Evolutionary conservation across 1,140 invertebrate genomes (phyloP).

Genomic region (Antheraea mylitta): DNA sequence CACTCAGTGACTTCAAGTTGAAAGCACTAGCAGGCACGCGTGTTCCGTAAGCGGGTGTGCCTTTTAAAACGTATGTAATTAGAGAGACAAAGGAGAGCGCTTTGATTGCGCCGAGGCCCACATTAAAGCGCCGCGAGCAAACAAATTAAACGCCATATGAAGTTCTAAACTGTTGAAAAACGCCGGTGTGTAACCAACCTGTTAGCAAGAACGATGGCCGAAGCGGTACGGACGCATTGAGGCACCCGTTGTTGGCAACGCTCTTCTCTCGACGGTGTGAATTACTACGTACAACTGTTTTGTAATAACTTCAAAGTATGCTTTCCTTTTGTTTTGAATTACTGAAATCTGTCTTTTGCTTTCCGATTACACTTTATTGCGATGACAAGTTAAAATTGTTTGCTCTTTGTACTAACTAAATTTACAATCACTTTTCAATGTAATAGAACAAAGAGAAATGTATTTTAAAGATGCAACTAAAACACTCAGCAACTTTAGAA

Average conservation of each 20-base stretch:
- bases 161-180: constrained; percentile 55
- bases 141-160: constrained; percentile 66
- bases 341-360: not conserved
- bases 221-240: not conserved
- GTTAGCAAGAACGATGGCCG: constrained; percentile 35
- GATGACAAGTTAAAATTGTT: too few species aligned
- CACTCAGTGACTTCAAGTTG: not conserved
- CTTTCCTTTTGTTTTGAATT: too few species aligned
- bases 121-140: constrained; percentile 61
- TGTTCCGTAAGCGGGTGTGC: constrained; percentile 42
- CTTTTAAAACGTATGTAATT: constrained; percentile 41
- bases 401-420: too few species aligned
- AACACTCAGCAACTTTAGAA: too few species aligned
- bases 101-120: constrained; percentile 53
- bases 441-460: too few species aligned
- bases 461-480: too few species aligned
- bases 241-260: not conserved
- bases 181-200: constrained; percentile 53
- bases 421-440: too few species aligned
- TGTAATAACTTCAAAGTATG: not conserved
- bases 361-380: too few species aligned
- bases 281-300: constrained; percentile 1
- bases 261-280: not conserved
- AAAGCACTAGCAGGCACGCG: constrained; percentile 13
- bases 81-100: constrained; percentile 54